phyloP scores from a whole-genome alignment of 2,113 vertebrate genomes.

The Illadopsis cleaveri region DNA sequence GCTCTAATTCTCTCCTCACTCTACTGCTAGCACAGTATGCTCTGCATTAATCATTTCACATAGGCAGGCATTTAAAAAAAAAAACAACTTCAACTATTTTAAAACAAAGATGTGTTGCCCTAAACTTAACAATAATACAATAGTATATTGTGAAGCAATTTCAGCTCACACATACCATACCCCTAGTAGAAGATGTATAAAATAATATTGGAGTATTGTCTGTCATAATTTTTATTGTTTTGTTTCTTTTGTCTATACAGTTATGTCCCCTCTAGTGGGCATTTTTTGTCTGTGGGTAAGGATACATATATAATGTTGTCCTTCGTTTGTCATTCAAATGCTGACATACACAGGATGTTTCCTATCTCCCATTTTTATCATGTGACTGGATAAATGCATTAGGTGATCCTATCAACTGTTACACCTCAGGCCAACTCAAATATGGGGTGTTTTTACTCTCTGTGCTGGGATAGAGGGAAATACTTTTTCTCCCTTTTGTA shows the following conservation, averaged over 20 bases:
- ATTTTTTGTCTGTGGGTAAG: background rate
- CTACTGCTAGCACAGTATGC: slow-evolving; percentile 32
- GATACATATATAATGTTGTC: background rate
- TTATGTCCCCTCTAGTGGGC: background rate
- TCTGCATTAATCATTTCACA: slow-evolving; percentile 71
- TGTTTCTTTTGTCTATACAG: background rate
- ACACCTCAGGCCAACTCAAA: background rate
- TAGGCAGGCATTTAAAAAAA: slow-evolving; percentile 46
- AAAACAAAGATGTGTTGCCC: slow-evolving; percentile 65
- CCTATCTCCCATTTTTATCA: background rate
- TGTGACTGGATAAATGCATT: background rate
- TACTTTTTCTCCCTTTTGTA: background rate
- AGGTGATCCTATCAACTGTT: background rate
- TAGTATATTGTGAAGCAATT: slow-evolving; percentile 5
- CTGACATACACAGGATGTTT: background rate
- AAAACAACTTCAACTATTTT: slow-evolving; percentile 62
- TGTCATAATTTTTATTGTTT: background rate
- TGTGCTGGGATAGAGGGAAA: background rate
- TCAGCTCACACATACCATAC: background rate
- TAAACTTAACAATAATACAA: slow-evolving; percentile 35
- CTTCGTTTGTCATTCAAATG: slow-evolving; percentile 9
- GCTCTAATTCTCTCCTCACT: slow-evolving; percentile 66
- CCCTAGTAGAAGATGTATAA: background rate
- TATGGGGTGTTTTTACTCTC: background rate
- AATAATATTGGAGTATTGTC: background rate